Base-by-base conservation (phyloP, 2,888 invertebrate species). In the Aplocera efformata region DNA sequence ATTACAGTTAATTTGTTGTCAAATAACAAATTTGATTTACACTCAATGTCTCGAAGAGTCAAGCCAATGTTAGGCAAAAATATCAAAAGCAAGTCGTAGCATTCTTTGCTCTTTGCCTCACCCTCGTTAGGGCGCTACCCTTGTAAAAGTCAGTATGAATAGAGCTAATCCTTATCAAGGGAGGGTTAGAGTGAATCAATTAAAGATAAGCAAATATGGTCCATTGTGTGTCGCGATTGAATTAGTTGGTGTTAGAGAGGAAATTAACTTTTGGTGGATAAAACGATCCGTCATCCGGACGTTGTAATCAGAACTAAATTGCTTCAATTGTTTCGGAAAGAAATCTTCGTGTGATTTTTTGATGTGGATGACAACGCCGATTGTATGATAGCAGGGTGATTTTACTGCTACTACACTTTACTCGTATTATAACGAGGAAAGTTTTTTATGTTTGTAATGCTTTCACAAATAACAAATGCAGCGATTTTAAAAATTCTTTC, bases 191-290 rank as follows among this genome's bases (percentile, higher is more conserved):
- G 79, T 84, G 83, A 86, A 88, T 88, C 86, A 86, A 88, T 88
- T 86, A 86, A 83, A 88, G 86, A 88, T 86, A 88, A 88, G 84
- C 88, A 86, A 88, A 88, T 88, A 85, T 79, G 78, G 63, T 70
- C 63, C 68, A 74, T 88, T 85, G 84, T 86, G 65, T 57, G 40
- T 53, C 58, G 63, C 67, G 69, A 68, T 74, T 72, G 82, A 83
- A 84, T 85, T 84, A 74, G 84, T 81, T 79, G 71, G 77, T 72
- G 77, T 70, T 72, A 67, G 75, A 72, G 78, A 81, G 80, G 84
- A 83, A 83, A 83, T 83, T 83, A 82, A 84, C 81, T 83, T 83
- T 81, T 72, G 70, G 54, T 60, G 73, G 67, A 76, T 79, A 77
- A 74, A 79, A 64, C 72, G 73, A 82, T 83, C 77, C 64, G 72